phyloP scores from a whole-genome alignment of 2,888 invertebrate species.

The Campoletis raptor region DNA sequence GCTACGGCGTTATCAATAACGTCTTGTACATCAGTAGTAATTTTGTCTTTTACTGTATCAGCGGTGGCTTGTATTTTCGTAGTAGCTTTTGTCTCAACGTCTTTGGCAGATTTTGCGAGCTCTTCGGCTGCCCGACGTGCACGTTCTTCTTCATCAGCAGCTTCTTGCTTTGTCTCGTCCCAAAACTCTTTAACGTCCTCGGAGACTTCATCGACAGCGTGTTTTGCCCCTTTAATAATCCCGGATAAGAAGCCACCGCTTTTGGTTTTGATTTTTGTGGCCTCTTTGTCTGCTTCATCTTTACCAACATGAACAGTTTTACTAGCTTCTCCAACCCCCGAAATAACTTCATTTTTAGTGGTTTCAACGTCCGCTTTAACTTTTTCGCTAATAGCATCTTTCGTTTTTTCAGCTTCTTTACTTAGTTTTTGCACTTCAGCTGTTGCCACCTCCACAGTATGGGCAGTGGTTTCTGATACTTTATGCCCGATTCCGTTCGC shows the following conservation, averaged over 20 bases:
- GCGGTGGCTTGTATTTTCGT: conserved; percentile 74
- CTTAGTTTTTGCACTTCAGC: conserved; percentile 61
- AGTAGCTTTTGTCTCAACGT: conserved; percentile 53
- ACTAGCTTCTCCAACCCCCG: conserved; percentile 67
- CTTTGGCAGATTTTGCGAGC: conserved; percentile 69
- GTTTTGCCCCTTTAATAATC: conserved; percentile 72
- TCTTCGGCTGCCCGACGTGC: conserved; percentile 68
- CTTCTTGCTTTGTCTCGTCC: conserved; percentile 70
- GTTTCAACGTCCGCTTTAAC: conserved; percentile 50
- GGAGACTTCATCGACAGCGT: conserved; percentile 67
- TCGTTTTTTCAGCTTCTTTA: conserved; percentile 56
- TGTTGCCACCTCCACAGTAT: conserved; percentile 24
- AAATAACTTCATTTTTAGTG: conserved; percentile 63
- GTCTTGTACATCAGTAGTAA: conserved; percentile 56
- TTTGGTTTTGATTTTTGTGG: conserved; percentile 69
- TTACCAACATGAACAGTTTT: conserved; percentile 67
- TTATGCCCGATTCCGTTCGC: conserved; percentile 56
- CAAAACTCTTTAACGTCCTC: conserved; percentile 74
- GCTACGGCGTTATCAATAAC: conserved; percentile 38
- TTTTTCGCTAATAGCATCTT: conserved; percentile 62
- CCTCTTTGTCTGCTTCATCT: conserved; percentile 60
- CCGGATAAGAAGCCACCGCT: conserved; percentile 71
- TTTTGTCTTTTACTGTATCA: conserved; percentile 60
- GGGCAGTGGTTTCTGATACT: conserved; percentile 39
- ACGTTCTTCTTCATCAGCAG: conserved; percentile 69